Base-by-base conservation (phyloP, 2,888 invertebrate species). In the Stenotaenia linearis region DNA sequence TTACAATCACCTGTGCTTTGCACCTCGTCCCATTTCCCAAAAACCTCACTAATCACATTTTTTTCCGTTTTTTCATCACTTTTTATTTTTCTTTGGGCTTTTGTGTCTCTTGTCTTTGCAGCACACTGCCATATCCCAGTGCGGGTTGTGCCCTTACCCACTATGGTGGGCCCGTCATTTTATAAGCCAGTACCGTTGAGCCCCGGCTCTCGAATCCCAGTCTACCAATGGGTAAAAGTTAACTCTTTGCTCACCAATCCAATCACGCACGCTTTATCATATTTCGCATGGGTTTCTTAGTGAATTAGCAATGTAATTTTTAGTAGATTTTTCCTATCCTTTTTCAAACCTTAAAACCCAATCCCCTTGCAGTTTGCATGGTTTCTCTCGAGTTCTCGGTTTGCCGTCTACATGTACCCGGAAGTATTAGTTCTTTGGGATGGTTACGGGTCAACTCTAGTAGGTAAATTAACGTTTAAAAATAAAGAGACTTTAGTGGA, bases 81-180 rank as follows among this genome's bases (percentile, higher is more conserved):
- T 25, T 12, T n/a, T 25, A 12, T 69, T 69, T 18, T 5, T 25
- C 4, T n/a, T 40, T 40, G 40, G 28, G 28, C 69, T n/a, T 69
- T 25, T 69, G 69, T 69, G 69, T 30, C 18, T 30, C 9, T 21
- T 77, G n/a, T 69, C 98, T 98, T 56, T 81, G 76, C 80, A 80
- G 78, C 45, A 77, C 50, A 78, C 78, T 75, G 74, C 50, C 40
- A 40, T 40, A 21, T 78, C 30, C 23, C 78, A 61, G 78, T 82
- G 35, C 78, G 81, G 45, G 81, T 81, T 77, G 80, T 82, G 75
- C 82, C 82, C 35, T 81, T 82, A 40, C 80, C 80, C 79, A 78
- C 79, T n/a, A 12, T 40, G 40, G 79, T 80, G n/a, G 82, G 82
- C 56, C 82, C 82, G 75, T 75, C 80, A 30, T 81, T 81, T 78